These are phyloP conservation scores for Calameuta pallipes DNA, from an alignment of 2,888 invertebrate genomes.

Conservation along the genomic window DNA sequence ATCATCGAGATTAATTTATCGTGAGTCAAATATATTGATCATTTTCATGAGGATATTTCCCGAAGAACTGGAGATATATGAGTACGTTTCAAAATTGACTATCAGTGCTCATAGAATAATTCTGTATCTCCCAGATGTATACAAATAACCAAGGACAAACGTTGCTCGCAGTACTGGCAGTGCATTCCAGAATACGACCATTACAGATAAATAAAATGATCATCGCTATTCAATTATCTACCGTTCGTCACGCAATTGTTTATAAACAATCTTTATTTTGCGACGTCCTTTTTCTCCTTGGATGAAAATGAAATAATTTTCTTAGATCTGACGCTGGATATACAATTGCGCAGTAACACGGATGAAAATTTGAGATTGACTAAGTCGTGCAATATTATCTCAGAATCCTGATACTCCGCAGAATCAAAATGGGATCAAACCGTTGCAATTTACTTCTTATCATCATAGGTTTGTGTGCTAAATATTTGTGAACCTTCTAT, in stretches of 20 bases:
- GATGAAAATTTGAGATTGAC: not conserved
- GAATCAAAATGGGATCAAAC: not conserved
- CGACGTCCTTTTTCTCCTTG: not conserved
- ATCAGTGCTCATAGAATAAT: not conserved
- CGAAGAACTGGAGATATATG: not conserved
- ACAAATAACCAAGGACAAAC: not conserved
- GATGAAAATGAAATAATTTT: not conserved
- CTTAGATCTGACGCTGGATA: not conserved
- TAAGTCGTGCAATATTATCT: not conserved
- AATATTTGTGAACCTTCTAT: not conserved
- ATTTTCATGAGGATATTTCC: not conserved
- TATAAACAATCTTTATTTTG: constrained; percentile 20
- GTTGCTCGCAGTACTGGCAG: not conserved
- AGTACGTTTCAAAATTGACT: not conserved
- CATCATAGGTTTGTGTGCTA: not conserved
- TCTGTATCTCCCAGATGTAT: not conserved
- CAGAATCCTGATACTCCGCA: not conserved
- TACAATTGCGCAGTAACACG: not conserved
- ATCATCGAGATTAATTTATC: not conserved
- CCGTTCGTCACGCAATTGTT: constrained; percentile 6
- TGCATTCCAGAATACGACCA: not conserved
- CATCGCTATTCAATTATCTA: not conserved
- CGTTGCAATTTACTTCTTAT: not conserved
- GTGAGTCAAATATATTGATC: not conserved
- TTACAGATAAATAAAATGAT: not conserved